Conservation (phyloP, 2,888 invertebrate species). For the Morpho achilles region DNA sequence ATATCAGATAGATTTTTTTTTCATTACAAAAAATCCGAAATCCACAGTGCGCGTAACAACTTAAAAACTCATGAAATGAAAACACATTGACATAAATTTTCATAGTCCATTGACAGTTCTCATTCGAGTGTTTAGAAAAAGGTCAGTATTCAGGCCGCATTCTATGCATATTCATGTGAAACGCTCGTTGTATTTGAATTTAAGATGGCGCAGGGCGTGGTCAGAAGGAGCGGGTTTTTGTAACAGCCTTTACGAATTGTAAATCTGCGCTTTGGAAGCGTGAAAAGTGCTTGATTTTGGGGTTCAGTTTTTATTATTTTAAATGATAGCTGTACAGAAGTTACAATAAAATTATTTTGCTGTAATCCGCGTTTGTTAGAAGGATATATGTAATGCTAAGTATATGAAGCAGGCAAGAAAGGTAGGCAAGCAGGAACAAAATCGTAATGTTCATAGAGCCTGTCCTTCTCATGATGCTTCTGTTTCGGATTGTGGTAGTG, state of each 20-base stretch:
- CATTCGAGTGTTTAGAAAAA: slow-evolving; percentile 12
- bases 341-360: no score
- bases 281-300: slow-evolving; percentile 29
- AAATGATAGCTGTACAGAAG: background rate
- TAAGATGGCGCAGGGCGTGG: slow-evolving; percentile 29
- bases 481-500: no score
- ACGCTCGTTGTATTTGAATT: slow-evolving; percentile 12
- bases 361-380: no score
- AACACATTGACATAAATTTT: slow-evolving; percentile 2
- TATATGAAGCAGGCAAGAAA: no score
- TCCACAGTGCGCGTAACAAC: slow-evolving; percentile 2
- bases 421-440: no score
- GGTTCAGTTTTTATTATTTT: slow-evolving; percentile 7
- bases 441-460: no score
- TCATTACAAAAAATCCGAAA: background rate
- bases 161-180: slow-evolving; percentile 20
- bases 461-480: no score
- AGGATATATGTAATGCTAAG: no score
- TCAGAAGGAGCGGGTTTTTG: slow-evolving; percentile 27
- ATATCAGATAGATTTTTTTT: background rate
- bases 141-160: slow-evolving; percentile 15
- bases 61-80: background rate
- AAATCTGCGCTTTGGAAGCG: slow-evolving; percentile 34
- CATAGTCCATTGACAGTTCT: slow-evolving; percentile 21
- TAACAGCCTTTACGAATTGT: slow-evolving; percentile 35